Conservation (phyloP, 1,140 invertebrate species). For the Asobara japonica region DNA sequence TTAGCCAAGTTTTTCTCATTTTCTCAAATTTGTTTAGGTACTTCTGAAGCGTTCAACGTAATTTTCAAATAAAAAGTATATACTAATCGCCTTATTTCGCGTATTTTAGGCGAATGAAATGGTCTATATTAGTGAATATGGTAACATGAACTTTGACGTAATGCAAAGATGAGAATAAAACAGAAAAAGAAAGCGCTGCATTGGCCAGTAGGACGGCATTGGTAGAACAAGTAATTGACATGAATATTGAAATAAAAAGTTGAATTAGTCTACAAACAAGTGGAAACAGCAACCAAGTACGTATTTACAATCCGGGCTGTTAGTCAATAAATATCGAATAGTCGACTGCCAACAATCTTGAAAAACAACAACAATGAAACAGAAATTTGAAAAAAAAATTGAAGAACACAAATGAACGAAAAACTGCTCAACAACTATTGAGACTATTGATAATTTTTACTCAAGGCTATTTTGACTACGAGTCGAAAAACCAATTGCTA, state of each 20-base stretch:
- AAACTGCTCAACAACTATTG: conserved; percentile 35
- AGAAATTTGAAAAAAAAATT: conserved; percentile 60
- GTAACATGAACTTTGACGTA: conserved; percentile 13
- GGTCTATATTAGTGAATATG: conserved; percentile 33
- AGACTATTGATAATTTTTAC: conserved; percentile 31
- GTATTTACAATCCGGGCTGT: conserved; percentile 31
- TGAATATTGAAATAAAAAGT: too few relatives aligned
- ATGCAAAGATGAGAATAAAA: neutral
- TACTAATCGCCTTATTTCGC: neutral
- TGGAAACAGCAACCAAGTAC: conserved; percentile 14
- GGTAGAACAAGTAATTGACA: too few relatives aligned
- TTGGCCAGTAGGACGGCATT: conserved; percentile 48
- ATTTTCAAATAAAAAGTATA: neutral
- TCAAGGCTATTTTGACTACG: neutral
- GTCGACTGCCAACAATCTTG: conserved; percentile 57
- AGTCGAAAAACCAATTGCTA: conserved; percentile 2
- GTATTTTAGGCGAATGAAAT: neutral
- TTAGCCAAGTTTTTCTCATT: neutral
- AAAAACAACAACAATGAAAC: conserved; percentile 52
- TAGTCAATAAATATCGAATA: conserved; percentile 55
- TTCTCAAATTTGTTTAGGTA: too few relatives aligned
- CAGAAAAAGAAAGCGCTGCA: conserved; percentile 46
- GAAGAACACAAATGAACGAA: conserved; percentile 36
- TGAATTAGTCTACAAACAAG: conserved; percentile 36
- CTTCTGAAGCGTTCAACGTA: neutral